These are phyloP conservation scores for Paraescarpia echinospica DNA, from an alignment of 1,140 invertebrate genomes.

Conservation along the genomic window DNA sequence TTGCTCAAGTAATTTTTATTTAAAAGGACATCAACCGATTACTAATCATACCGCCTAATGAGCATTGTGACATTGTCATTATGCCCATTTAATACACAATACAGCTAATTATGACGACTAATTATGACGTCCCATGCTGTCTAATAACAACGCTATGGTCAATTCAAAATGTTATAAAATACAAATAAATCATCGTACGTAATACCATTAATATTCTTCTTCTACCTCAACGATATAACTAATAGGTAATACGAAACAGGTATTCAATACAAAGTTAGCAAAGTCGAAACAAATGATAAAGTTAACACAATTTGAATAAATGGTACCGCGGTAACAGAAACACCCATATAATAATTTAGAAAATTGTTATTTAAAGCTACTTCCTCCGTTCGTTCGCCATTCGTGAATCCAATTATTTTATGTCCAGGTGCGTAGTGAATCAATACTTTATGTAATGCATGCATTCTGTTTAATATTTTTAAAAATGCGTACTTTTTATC, in stretches of 20 bases:
- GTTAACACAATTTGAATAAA: background rate
- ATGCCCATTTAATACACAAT: background rate
- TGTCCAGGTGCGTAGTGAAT: too few relatives aligned
- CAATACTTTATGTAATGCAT: too few relatives aligned
- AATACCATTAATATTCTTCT: background rate
- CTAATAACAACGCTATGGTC: background rate
- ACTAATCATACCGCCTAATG: background rate
- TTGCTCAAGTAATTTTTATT: too few relatives aligned
- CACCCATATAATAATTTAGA: background rate
- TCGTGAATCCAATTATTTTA: too few relatives aligned
- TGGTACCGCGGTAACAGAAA: too few relatives aligned
- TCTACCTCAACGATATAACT: background rate
- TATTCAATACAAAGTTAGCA: background rate
- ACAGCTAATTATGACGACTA: background rate
- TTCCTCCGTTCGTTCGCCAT: too few relatives aligned
- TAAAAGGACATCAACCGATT: too few relatives aligned
- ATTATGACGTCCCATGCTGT: background rate
- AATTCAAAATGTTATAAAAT: background rate
- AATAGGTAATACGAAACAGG: background rate
- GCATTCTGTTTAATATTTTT: too few relatives aligned
- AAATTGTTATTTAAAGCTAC: background rate
- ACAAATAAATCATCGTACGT: background rate
- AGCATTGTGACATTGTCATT: background rate
- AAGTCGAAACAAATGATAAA: background rate
- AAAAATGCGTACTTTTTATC: too few relatives aligned